These are phyloP conservation scores for Schmidtea mediterranea DNA, from an alignment of 1,140 invertebrate genomes.

Conservation along the genomic window DNA sequence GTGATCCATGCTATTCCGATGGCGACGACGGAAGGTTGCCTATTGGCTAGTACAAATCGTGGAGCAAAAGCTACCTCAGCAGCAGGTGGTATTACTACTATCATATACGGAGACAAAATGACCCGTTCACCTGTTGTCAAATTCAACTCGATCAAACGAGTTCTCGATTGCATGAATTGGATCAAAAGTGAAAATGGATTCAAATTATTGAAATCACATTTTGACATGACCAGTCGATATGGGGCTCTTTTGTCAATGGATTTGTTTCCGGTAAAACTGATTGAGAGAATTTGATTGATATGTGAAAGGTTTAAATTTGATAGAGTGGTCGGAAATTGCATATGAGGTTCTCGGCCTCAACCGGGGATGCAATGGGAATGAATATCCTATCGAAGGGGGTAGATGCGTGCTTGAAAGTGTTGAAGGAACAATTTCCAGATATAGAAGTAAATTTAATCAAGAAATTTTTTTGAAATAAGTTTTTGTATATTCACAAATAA, in stretches of 20 bases:
- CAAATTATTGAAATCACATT: slow-evolving; percentile 47
- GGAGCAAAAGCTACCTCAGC: slow-evolving; percentile 58
- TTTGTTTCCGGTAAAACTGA: not conserved
- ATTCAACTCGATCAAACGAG: slow-evolving; percentile 47
- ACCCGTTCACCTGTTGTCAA: slow-evolving; percentile 71
- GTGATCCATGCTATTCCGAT: slow-evolving; percentile 57
- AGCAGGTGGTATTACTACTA: not conserved
- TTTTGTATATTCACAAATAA: too few relatives aligned
- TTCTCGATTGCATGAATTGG: slow-evolving; percentile 55
- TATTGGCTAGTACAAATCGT: slow-evolving; percentile 83
- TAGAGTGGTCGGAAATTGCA: slow-evolving; percentile 46
- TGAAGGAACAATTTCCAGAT: slow-evolving; percentile 46
- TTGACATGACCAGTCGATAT: slow-evolving; percentile 46
- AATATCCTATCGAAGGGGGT: slow-evolving; percentile 96
- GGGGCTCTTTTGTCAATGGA: not conserved
- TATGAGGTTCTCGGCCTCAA: slow-evolving; percentile 67
- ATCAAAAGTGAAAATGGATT: slow-evolving; percentile 50
- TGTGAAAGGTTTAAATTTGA: not conserved
- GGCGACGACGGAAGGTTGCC: slow-evolving; percentile 91
- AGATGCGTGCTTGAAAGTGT: slow-evolving; percentile 46
- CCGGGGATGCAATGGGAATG: slow-evolving; percentile 99
- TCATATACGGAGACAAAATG: slow-evolving; percentile 81
- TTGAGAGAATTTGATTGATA: not conserved
- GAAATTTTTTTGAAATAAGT: too few relatives aligned
- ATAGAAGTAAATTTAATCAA: slow-evolving; percentile 42